phyloP scores from a whole-genome alignment of 2,797 vertebrate species.

The Sarcoramphus papa region DNA sequence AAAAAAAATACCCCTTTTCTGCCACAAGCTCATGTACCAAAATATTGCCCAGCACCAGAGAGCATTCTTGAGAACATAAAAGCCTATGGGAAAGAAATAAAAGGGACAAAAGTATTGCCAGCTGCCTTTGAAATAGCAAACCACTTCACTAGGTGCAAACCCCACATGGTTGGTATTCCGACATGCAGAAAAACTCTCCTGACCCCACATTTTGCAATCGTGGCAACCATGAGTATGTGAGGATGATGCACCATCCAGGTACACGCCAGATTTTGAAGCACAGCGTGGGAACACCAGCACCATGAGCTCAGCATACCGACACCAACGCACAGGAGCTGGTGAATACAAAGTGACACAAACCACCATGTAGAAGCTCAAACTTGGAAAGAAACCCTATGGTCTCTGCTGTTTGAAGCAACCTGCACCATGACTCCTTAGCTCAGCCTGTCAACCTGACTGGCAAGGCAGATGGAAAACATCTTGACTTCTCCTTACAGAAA shows the following conservation, averaged over 20 bases:
- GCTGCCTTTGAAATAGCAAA: background rate
- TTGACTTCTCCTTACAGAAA: background rate
- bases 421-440: background rate
- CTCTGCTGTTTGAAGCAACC: background rate
- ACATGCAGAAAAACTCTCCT: background rate
- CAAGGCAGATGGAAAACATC: constrained; percentile 16
- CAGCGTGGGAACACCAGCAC: background rate
- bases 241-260: background rate
- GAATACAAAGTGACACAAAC: background rate
- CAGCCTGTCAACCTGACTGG: background rate
- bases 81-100: background rate
- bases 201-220: fast-evolving
- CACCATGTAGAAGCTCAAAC: background rate
- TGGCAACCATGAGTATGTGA: background rate
- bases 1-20: background rate
- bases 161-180: background rate
- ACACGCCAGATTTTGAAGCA: background rate
- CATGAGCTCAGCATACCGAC: background rate
- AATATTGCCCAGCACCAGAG: background rate
- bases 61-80: background rate
- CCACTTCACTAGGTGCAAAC: background rate
- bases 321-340: fast-evolving
- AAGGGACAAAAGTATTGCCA: background rate
- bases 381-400: background rate
- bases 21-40: background rate